phyloP scores from a whole-genome alignment of 2,888 invertebrate species.

The Pecten maximus region DNA sequence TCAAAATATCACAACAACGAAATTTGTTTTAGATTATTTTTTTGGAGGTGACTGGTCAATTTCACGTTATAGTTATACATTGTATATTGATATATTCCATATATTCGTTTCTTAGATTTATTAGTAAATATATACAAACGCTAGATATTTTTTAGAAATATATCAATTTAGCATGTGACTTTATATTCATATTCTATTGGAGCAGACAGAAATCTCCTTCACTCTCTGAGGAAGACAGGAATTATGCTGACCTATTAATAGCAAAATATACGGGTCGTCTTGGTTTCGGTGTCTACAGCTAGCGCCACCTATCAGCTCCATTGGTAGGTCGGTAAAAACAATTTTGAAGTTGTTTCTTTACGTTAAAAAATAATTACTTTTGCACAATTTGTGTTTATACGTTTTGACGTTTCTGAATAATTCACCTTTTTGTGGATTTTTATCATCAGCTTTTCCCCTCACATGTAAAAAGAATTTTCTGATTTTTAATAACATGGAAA shows the following conservation, averaged over 20 bases:
- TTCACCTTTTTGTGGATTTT: background rate
- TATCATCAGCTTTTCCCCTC: background rate
- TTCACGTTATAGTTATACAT: background rate
- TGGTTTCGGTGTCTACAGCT: slow-evolving; percentile 55
- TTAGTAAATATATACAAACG: background rate
- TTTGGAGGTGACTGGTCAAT: slow-evolving; percentile 7
- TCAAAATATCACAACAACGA: too few species aligned
- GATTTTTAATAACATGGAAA: background rate
- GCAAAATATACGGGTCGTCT: slow-evolving; percentile 75
- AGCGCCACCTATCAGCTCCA: slow-evolving; percentile 31
- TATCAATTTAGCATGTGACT: background rate
- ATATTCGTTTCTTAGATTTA: background rate
- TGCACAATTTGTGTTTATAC: background rate
- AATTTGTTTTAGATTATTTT: too few species aligned
- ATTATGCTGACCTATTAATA: slow-evolving; percentile 76
- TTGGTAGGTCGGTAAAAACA: slow-evolving; percentile 11
- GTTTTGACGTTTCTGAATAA: background rate
- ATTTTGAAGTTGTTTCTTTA: background rate
- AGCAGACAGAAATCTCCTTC: slow-evolving; percentile 63
- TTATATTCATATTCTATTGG: slow-evolving; percentile 45
- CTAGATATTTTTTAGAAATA: background rate
- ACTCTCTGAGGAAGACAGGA: slow-evolving; percentile 73
- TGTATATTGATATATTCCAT: background rate
- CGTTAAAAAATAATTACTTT: background rate
- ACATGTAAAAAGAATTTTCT: background rate